Conservation (phyloP, 2,113 vertebrate genomes). For the Rhodinocichla rosea region DNA sequence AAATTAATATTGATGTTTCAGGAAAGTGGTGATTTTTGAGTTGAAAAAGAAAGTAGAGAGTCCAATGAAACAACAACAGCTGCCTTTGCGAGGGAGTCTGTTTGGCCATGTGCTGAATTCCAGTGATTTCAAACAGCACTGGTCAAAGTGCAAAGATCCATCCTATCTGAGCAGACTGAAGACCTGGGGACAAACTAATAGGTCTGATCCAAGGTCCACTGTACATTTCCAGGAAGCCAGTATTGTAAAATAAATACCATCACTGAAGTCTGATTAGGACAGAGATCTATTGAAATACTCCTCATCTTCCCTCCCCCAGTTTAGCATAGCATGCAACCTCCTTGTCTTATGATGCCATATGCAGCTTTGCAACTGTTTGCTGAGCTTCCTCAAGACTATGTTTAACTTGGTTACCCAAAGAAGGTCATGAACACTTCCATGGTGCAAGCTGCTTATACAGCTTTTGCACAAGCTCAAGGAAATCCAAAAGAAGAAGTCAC, state of each 20-base stretch:
- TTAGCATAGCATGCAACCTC: background rate
- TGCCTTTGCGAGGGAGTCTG: background rate
- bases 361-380: background rate
- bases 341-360: background rate
- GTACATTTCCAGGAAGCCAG: background rate
- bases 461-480: background rate
- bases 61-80: background rate
- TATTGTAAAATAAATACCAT: background rate
- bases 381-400: background rate
- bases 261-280: background rate
- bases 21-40: background rate
- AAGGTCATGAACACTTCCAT: background rate
- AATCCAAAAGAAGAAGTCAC: background rate
- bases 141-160: slow-evolving; percentile 50
- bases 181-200: background rate
- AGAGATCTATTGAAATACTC: background rate
- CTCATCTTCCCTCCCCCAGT: background rate
- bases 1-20: background rate
- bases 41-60: background rate
- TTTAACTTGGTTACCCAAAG: background rate
- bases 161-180: background rate
- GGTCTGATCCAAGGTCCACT: background rate
- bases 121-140: background rate
- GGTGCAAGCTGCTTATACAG: background rate
- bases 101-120: background rate